Evolutionary conservation across 1,140 invertebrate genomes (phyloP), one percentile per base, ranked within the genome.

Genomic region (Heliconius himera): DNA sequence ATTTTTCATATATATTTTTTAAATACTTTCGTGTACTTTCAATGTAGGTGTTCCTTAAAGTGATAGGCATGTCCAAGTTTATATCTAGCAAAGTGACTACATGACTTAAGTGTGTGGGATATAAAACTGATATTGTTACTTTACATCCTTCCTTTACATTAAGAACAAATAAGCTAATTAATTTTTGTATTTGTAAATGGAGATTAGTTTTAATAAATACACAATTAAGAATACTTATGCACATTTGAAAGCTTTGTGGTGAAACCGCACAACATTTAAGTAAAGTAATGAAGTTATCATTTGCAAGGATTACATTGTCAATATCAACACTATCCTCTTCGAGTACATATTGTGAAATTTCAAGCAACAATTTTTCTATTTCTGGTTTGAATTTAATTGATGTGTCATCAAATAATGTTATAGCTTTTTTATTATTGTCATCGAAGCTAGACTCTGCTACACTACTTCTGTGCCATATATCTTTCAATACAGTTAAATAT

Each of bases 221-320:
- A 76, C 82, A 85, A 70, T 93, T 92, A 16, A 93, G 78, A 79
- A 93, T 88, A 36, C 82, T 81, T 73, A 70, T 84, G 77, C 91
- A 90, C 46, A 92, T 91, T 86, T 93, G 90, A 73, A 91, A 94
- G 76, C 91, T 91, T 56, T 85, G 73, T 22, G 84, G 20, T 49
- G 90, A 92, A 49, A 79, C 54, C 38, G 81, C 71, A 85, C 88
- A 87, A 36, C 81, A 87, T 77, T 84, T 84, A 20, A 90, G 36
- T 72, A 94, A 77, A 22, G 81, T 77, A n/a, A 79, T 76, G 26
- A 87, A 75, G 18, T 80, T 16, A 13, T 82, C 33, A 81, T 87
- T 79, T n/a, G 70, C 22, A 54, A 46, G 74, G 26, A 85, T 85
- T 22, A 91, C 56, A 26, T 81, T 77, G 16, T 85, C 76, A 22